Evolutionary conservation across 2,113 vertebrate species (phyloP).

Genomic region (Zosterops pallidus): DNA sequence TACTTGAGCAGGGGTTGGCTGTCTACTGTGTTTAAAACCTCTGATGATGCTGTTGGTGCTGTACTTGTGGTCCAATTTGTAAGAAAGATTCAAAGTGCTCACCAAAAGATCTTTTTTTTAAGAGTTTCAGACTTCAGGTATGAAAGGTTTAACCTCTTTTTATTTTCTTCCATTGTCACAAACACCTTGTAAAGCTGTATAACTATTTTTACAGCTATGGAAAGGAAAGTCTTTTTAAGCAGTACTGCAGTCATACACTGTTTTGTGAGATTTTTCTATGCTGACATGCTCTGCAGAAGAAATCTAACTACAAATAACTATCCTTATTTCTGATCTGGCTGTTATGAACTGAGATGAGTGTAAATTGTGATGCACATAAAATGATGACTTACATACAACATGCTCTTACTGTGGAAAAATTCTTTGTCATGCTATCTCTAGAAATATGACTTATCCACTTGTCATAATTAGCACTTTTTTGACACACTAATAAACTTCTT

Average conservation of each 20-base stretch:
- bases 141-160: background rate
- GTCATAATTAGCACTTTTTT: background rate
- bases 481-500: constrained; percentile 10
- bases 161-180: background rate
- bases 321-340: background rate
- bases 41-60: background rate
- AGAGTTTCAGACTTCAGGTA: background rate
- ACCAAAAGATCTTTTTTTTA: background rate
- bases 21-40: background rate
- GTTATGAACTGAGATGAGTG: background rate
- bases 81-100: background rate
- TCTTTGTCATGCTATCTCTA: background rate
- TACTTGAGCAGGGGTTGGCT: background rate
- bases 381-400: background rate
- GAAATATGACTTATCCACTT: background rate
- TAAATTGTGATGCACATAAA: background rate
- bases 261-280: background rate
- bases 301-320: background rate
- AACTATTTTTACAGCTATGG: background rate
- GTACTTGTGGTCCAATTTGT: background rate
- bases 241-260: background rate
- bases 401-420: background rate
- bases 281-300: background rate
- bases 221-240: background rate
- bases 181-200: background rate